Base-by-base conservation (phyloP, 2,888 invertebrate genomes). In the Papilio protenor region DNA sequence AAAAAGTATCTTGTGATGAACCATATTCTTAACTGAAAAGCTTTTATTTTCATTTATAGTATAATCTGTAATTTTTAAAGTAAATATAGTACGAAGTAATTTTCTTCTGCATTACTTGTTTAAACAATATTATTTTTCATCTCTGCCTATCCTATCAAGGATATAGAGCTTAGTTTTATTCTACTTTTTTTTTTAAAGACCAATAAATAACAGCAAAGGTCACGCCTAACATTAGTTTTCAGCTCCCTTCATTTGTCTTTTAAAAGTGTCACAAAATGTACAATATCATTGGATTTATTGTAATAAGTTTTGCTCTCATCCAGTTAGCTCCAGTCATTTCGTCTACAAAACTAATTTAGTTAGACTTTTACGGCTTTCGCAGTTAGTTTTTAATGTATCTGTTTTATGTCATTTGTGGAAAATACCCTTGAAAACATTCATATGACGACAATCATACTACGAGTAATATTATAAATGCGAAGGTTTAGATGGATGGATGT, bases 221-320 rank as follows among this genome's bases (percentile, higher is more conserved):
- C 73, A 69, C 66, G 47, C 73, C 73, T 69, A 59, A 47, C 33
- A 57, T 66, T 57, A 47, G 66, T 27, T 69, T 66, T 69, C 47
- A 10, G 55, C 73, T 66, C 61, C 64, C 61, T 75, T 77, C 72
- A 77, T 77, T 77, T 77, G 71, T 77, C 77, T 74, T 76, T 76
- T 61, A 75, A 69, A 77, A 77, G 71, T 73, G 77, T 77, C 77
- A 77, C 71, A 71, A 77, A 66, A 77, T 75, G 77, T 75, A 77
- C 77, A 77, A 75, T 77, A 71, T 64, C 74, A 70, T 77, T 71
- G 59, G 74, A 77, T 77, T 77, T 77, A 77, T 77, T 74, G 52
- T 55, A 33, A 77, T 71, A 77, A 77, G 52, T 77, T 74, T 75
- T 75, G 45, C 52, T 47, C 70, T 70, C 71, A 40, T 33, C 21